Evolutionary conservation across 2,797 vertebrate species (phyloP), one percentile per base, ranked within the genome.

Genomic region (Hypotaenidia okinawae): DNA sequence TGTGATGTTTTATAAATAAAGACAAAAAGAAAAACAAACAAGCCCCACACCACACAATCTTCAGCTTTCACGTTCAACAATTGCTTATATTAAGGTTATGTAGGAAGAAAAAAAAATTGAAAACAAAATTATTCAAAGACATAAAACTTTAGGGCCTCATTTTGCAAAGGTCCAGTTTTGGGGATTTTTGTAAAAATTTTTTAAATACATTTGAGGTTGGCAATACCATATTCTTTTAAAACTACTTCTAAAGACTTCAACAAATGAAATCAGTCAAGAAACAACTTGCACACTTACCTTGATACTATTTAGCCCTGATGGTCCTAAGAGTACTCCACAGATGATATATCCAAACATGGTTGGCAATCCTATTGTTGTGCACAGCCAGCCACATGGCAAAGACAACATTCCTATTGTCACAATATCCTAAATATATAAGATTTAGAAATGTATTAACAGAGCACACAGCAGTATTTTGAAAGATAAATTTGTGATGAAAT

Each of bases 261-360:
- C 39, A 13, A 82, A 58, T 49, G 3, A 27, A 73, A 79, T 47
- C 23, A 82, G 16, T 49, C 19, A 62, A 75, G 66, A 86, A 91
- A 11, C 59, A 75, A 33, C 19, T 17, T 39, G 37, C 28, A 84
- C 0, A 2, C 97, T 97, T 97, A 99, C 99, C 98, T 99, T 99
- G 93, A 99, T 99, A 76, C 98, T 99, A 95, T 99, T 99, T 67
- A 99, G 95, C 72, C 99, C 99, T 4, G 99, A 99, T 18, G 99
- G 99, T 39, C 99, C 99, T 9, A 99, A 97, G n/a, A 99, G 98
- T n/a, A 99, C 98, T 24, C 99, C 99, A 88, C 99, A 99, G 69
- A 99, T 97, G 84, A 99, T 98, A 43, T 99, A 99, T 6, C 99
- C 99, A 96, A 99, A 99, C 99, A 99, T 99, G 8, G 99, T 98